A percentile compares a stretch with the other conserved stretches of the same genome.
Conservation (phyloP, 2,888 invertebrate genomes). For the Leptinotarsa juncta region DNA sequence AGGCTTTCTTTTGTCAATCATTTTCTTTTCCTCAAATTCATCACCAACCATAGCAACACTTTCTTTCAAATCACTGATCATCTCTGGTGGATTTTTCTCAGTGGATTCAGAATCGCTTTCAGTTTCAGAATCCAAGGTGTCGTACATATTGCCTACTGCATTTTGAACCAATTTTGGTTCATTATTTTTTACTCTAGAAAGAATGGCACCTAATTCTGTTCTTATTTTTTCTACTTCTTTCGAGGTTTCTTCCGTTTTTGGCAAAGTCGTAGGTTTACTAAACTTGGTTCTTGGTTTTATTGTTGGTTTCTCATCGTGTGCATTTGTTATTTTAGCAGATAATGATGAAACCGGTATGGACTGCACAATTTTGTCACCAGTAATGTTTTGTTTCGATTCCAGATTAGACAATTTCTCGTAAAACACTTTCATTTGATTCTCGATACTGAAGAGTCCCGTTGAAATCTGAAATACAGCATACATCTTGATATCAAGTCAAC, state of each 20-base stretch:
- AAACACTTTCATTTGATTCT: slow-evolving; percentile 62
- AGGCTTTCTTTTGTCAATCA: neutral
- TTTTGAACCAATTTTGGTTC: slow-evolving; percentile 17
- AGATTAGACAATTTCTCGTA: slow-evolving; percentile 60
- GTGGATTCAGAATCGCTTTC: slow-evolving; percentile 14
- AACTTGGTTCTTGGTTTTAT: slow-evolving; percentile 48
- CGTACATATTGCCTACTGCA: slow-evolving; percentile 7
- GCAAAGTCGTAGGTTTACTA: slow-evolving; percentile 33
- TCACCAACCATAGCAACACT: neutral
- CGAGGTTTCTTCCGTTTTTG: slow-evolving; percentile 12
- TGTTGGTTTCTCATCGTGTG: slow-evolving; percentile 39
- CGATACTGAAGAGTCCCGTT: slow-evolving; percentile 57
- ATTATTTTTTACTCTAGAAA: slow-evolving; percentile 4
- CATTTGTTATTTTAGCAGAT: neutral
- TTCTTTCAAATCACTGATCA: slow-evolving; percentile 2
- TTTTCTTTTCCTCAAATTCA: neutral
- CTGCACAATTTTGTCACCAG: slow-evolving; percentile 5
- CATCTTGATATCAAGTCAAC: neutral
- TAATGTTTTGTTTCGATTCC: slow-evolving; percentile 47
- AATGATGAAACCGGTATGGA: slow-evolving; percentile 6
- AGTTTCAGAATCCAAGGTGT: slow-evolving; percentile 7
- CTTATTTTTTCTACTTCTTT: slow-evolving; percentile 34
- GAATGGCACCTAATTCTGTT: slow-evolving; percentile 33
- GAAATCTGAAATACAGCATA: slow-evolving; percentile 51
- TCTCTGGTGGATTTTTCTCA: slow-evolving; percentile 6